Evolutionary conservation across 2,888 invertebrate genomes (phyloP).

Genomic region (Allygus modestus): DNA sequence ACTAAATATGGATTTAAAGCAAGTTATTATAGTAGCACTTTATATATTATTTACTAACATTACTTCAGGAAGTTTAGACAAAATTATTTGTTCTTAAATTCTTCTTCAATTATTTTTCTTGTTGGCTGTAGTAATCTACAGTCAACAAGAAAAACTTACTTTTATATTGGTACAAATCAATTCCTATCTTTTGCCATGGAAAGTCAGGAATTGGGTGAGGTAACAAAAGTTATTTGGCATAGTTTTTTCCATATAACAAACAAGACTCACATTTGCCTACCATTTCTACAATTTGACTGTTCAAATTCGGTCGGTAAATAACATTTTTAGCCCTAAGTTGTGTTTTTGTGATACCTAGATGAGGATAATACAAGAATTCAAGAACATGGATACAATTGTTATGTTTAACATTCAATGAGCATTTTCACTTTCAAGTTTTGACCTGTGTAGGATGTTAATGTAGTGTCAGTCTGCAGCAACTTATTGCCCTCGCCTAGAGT

Average conservation of each 20-base stretch:
- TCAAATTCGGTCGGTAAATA: too few relatives aligned
- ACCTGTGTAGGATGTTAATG: neutral
- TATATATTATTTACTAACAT: neutral
- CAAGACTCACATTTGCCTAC: too few relatives aligned
- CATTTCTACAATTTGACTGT: too few relatives aligned
- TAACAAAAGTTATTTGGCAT: neutral
- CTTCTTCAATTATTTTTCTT: too few relatives aligned
- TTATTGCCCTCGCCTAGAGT: neutral
- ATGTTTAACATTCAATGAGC: neutral
- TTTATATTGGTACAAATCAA: too few relatives aligned
- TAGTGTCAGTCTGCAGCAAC: neutral
- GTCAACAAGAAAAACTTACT: too few relatives aligned
- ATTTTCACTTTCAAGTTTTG: neutral
- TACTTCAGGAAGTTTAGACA: too few relatives aligned
- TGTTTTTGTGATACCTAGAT: neutral
- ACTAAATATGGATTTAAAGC: slow-evolving; percentile 52
- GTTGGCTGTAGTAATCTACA: too few relatives aligned
- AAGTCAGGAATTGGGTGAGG: neutral
- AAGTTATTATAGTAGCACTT: neutral
- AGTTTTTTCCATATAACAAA: neutral
- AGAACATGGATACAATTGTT: neutral
- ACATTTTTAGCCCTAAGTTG: too few relatives aligned
- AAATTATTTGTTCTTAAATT: too few relatives aligned
- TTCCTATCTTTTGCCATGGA: too few relatives aligned
- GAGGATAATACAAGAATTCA: neutral